Evolutionary conservation across 2,113 vertebrate genomes (phyloP), one percentile per base, ranked within the genome.

Genomic region (Strix uralensis): DNA sequence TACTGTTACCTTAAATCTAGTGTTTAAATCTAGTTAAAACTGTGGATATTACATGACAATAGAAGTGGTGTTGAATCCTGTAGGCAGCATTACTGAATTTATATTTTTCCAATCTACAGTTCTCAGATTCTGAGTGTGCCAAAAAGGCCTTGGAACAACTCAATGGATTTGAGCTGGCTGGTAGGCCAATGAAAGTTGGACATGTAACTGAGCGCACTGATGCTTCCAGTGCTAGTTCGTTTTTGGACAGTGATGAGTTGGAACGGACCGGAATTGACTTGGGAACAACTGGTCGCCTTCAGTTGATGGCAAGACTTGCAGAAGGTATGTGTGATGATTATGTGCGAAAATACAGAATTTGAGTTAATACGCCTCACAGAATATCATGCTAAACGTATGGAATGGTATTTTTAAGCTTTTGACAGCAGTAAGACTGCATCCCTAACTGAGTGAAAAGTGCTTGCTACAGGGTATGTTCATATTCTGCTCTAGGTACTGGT

Each of bases 161-260:
- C 44, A 99, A 99, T 84, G 99, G 99, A 32, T 99, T 99, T 82
- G 99, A 99, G 93, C 94, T 99, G 96, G 99, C 99, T 5, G 99
- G 99, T 12, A 98, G 99, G 15, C 99, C 99, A 17, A 99, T 99
- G 99, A 99, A 99, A 97, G 99, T 99, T 42, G 99, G 99, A n/a
- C 99, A 99, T 14, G 99, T 99, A 88, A 99, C 99, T 4, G 99
- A 99, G 95, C 98, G 99, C 23, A 99, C 98, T 7, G 99, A 99
- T 95, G 98, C 98, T 38, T 98, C 99, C 27, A 98, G 97, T 38
- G 99, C 99, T n/a, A 99, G 99, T 40, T 99, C 99, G 1, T 99
- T 99, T 98, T 97, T 99, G 90, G 99, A 99, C 94, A 99, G 98
- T 27, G 99, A 99, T 93, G 99, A 99, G 90, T 97, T 99, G 58